Base-by-base conservation (phyloP, 2,797 vertebrate species). In the Gambusia yucatana region DNA sequence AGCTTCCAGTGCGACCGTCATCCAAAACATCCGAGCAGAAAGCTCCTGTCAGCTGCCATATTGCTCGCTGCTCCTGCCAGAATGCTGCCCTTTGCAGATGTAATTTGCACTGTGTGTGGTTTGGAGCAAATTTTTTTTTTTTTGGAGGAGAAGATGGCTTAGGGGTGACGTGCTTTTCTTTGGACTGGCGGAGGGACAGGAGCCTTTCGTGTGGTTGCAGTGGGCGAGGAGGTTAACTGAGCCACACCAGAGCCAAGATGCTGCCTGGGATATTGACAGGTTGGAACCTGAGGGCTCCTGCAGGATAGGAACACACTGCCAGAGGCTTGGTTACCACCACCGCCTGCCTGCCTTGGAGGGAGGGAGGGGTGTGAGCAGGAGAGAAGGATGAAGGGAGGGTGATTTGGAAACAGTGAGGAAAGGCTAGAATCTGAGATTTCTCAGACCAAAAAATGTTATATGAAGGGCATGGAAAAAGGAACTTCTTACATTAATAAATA, bases 251-350 rank as follows among this genome's bases (percentile, higher is more conserved):
- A 92, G 94, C 90, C 82, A 84, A 88, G 90, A 86, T 69, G 84
- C 89, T 92, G 88, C 86, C 91, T 91, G 93, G 88, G 90, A 95
- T 96, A 96, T 96, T 96, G 96, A 96, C 95, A 96, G 95, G 93
- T 96, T 96, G 94, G 93, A 94, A 96, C 95, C 95, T 88, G 94
- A 94, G 95, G 96, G 96, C 95, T 94, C 93, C 96, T 96, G 95
- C 94, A 96, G 96, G 96, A 96, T 94, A 96, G 95, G 94, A 96
- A 93, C 95, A 95, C 92, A 95, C 89, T 91, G 96, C 95, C 95
- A 94, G 94, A 96, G 95, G 95, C 93, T 92, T 92, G 93, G 94
- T 94, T 94, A 94, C 92, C 92, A 90, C 93, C 94, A 92, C 90
- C 86, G 90, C 91, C 91, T 92, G 90, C 89, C 88, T 91, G 91